Base-by-base conservation (phyloP, 1,140 invertebrate genomes). In the Drosophila paulistorum region DNA sequence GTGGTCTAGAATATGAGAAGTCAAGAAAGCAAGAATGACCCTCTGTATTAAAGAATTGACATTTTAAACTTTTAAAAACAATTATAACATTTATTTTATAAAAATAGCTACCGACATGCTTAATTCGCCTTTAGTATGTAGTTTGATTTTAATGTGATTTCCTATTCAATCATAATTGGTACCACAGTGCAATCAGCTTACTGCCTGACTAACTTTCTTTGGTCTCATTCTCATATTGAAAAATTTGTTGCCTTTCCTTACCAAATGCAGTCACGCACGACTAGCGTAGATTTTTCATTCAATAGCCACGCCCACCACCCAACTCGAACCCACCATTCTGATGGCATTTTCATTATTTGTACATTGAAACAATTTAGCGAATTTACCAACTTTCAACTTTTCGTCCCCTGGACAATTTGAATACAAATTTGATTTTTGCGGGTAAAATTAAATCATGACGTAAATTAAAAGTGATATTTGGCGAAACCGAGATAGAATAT, bases 281-380 rank as follows among this genome's bases (percentile, higher is more conserved):
- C 11, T 45, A 71, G 57, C 23, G 39, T 74, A 11, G 35, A 61
- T 58, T 74, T 41, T 41, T 45, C 58, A 48, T 65, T 62, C 48
- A 35, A 51, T 57, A 58, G 55, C 14, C 55, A 58, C 30, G 14
- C 55, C 14, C 54, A 57, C 61, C 41, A 11, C 13, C 45, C 37
- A 5, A 39, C 37, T 41, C 51, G 30, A 68, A 63, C 30, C 10
- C 11, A 7, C 11, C 45, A 55, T 55, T 64, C 45, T 75, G 66
- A 71, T 68, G 68, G 66, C 62, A 73, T 81, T 81, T 81, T 79
- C 75, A 86, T 86, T 79, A 86, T 79, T 87, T 87, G 71, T 48
- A 71, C 45, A 74, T 86, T 76, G 72, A 86, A 82, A 58, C 71
- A 74, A 87, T 86, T 86, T 48, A 61, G 63, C 68, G 71, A 75